phyloP scores from a whole-genome alignment of 2,888 invertebrate genomes.

The Dryadula phaetusa region DNA sequence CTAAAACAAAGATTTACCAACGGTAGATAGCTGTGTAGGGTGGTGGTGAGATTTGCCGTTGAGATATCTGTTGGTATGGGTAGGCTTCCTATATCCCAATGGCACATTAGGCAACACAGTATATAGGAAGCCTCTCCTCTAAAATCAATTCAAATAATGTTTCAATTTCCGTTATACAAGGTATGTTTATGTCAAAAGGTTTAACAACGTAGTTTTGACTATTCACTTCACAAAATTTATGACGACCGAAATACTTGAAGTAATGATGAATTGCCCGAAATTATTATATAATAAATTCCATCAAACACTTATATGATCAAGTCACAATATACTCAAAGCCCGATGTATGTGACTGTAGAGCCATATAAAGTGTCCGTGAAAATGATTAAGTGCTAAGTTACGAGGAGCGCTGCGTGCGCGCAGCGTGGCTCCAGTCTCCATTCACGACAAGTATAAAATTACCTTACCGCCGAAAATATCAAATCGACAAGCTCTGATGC shows the following conservation, averaged over 20 bases:
- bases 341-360: slow-evolving; percentile 53
- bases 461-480: slow-evolving; percentile 83
- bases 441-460: slow-evolving; percentile 76
- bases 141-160: not conserved
- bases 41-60: too few relatives aligned
- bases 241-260: not conserved
- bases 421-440: slow-evolving; percentile 75
- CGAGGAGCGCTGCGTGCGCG: slow-evolving; percentile 72
- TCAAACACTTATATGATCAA: slow-evolving; percentile 48
- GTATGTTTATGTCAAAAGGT: too few relatives aligned
- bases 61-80: too few relatives aligned
- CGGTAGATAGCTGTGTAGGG: too few relatives aligned
- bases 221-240: not conserved
- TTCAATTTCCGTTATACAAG: not conserved
- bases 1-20: too few relatives aligned
- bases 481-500: slow-evolving; percentile 81
- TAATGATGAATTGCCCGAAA: not conserved
- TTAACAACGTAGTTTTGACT: not conserved
- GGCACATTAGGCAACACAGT: too few relatives aligned
- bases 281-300: slow-evolving; percentile 45
- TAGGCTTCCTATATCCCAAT: too few relatives aligned
- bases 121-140: too few relatives aligned
- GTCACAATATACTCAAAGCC: slow-evolving; percentile 45
- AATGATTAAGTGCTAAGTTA: slow-evolving; percentile 84
- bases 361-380: slow-evolving; percentile 76